These are phyloP conservation scores for Erpetoichthys calabaricus DNA, from an alignment of 2,797 vertebrate species.

Conservation along the genomic window DNA sequence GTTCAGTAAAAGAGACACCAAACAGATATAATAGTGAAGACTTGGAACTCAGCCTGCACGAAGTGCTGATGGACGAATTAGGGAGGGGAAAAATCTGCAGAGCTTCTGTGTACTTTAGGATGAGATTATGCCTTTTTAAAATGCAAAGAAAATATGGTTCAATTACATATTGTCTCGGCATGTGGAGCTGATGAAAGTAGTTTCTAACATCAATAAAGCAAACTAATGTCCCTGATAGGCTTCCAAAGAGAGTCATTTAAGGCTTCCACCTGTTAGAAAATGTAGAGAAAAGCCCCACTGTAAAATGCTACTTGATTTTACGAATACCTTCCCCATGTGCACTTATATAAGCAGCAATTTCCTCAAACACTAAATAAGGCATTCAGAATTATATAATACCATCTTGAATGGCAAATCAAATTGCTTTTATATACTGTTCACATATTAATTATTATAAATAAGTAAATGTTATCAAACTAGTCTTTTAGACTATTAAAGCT, in stretches of 20 bases:
- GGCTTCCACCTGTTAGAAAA: background rate
- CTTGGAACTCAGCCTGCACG: conserved; percentile 46
- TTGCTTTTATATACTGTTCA: background rate
- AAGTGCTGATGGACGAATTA: conserved; percentile 53
- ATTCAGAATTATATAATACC: conserved; percentile 1
- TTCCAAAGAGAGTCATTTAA: conserved; percentile 30
- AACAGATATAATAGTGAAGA: conserved; percentile 36
- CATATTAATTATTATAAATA: background rate
- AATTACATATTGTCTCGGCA: conserved; percentile 59
- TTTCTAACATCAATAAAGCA: conserved; percentile 56
- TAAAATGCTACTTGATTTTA: too few relatives aligned
- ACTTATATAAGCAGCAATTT: background rate
- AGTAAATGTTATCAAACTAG: background rate
- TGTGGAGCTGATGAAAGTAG: conserved; percentile 48
- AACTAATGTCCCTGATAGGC: conserved; percentile 58
- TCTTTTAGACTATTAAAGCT: too few relatives aligned
- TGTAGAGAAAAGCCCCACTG: conserved; percentile 12
- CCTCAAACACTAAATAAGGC: background rate
- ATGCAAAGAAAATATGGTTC: conserved; percentile 53
- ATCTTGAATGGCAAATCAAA: background rate
- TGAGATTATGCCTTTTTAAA: conserved; percentile 65
- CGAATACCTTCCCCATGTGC: background rate
- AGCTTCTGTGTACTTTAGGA: conserved; percentile 53
- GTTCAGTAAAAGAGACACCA: conserved; percentile 57
- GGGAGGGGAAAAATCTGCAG: conserved; percentile 46